These are phyloP conservation scores for Pantherophis vulpinus DNA, from an alignment of 2,797 vertebrate genomes.

Conservation along the genomic window DNA sequence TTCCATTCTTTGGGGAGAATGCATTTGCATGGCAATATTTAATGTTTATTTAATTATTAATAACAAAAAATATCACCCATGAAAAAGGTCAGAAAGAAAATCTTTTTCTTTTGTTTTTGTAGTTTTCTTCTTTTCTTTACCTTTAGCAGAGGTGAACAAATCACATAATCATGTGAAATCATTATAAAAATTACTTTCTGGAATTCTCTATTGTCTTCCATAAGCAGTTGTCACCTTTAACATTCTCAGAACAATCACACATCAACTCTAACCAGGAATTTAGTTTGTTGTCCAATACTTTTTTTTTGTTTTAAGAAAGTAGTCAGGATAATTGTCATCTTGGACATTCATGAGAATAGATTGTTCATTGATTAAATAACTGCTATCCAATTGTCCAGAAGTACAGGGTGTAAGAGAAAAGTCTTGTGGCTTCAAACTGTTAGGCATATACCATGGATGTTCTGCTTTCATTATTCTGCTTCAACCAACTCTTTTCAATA, in stretches of 20 bases:
- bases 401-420: not conserved
- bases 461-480: not conserved
- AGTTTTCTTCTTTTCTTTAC: not conserved
- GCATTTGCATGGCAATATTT: not conserved
- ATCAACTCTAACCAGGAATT: not conserved
- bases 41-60: not conserved
- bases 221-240: not conserved
- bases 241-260: not conserved
- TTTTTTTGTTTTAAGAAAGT: not conserved
- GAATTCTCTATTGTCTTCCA: not conserved
- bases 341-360: not conserved
- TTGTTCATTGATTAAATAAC: not conserved
- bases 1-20: not conserved
- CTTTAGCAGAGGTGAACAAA: not conserved
- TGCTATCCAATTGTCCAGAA: not conserved
- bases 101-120: not conserved
- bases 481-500: not conserved
- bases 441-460: not conserved
- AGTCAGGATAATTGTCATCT: not conserved
- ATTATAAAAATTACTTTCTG: not conserved
- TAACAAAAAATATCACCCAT: not conserved
- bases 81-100: not conserved
- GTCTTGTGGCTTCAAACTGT: not conserved
- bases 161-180: not conserved
- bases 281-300: not conserved